Evolutionary conservation across 2,888 invertebrate genomes (phyloP).

Genomic region (Andrena minutula): DNA sequence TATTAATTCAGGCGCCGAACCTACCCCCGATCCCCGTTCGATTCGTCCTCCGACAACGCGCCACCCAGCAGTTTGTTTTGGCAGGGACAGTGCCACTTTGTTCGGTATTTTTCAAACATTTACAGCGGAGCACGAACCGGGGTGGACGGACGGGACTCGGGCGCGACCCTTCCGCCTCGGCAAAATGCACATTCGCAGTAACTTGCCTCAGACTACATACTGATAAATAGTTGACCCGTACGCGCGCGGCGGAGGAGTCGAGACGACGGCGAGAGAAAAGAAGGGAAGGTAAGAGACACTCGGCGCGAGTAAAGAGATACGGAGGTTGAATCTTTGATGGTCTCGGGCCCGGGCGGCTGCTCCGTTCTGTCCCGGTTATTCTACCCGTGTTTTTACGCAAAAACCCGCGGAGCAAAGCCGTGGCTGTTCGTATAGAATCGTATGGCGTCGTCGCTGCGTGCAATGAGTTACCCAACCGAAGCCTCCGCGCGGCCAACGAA

Average conservation of each 20-base stretch:
- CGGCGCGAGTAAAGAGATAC: slow-evolving; percentile 55
- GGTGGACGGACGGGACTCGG: background rate
- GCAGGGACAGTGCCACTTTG: background rate
- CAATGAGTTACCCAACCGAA: background rate
- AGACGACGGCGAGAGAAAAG: slow-evolving; percentile 41
- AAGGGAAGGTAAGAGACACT: slow-evolving; percentile 38
- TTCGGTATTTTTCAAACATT: slow-evolving; percentile 33
- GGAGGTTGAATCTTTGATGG: slow-evolving; percentile 76
- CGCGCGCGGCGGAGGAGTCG: slow-evolving; percentile 19
- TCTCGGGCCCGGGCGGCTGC: slow-evolving; percentile 58
- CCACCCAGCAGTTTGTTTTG: background rate
- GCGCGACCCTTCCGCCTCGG: slow-evolving; percentile 34
- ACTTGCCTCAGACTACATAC: slow-evolving; percentile 59
- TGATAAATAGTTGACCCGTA: slow-evolving; percentile 65
- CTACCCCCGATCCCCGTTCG: too few relatives aligned
- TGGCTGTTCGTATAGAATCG: background rate
- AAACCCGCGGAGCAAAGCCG: background rate
- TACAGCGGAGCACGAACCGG: background rate
- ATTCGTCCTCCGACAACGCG: too few relatives aligned
- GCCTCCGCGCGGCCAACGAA: too few relatives aligned
- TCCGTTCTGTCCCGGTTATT: slow-evolving; percentile 51
- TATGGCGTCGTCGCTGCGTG: background rate
- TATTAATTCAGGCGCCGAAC: background rate
- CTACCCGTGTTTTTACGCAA: slow-evolving; percentile 6
- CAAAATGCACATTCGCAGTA: slow-evolving; percentile 72